Conservation (phyloP, 1,140 invertebrate genomes). For the Papilio xuthus region DNA sequence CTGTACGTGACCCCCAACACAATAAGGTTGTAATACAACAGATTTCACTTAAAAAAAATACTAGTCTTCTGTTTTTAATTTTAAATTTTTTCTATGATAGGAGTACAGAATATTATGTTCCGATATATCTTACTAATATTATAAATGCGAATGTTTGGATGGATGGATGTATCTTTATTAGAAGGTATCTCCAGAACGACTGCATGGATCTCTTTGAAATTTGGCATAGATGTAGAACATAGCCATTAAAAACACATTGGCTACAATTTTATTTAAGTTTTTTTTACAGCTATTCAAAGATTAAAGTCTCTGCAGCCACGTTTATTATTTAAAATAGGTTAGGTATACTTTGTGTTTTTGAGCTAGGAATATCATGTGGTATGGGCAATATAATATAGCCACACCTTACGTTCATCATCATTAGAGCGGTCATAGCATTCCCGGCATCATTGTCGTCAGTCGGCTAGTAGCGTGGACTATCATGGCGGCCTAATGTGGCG, state of each 20-base stretch:
- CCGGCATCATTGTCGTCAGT: slow-evolving; percentile 37
- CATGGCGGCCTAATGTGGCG: slow-evolving; percentile 46
- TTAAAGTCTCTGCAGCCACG: not conserved
- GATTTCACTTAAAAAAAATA: not conserved
- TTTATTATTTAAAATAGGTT: not conserved
- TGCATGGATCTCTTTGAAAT: too few species aligned
- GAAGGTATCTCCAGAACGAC: too few species aligned
- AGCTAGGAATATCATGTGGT: not conserved
- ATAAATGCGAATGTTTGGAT: too few species aligned
- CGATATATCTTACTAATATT: too few species aligned
- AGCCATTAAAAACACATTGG: too few species aligned
- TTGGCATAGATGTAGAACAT: too few species aligned
- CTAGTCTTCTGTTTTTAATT: not conserved
- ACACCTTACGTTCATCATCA: slow-evolving; percentile 36
- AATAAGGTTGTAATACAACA: slow-evolving; percentile 32
- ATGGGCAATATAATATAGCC: slow-evolving; percentile 34
- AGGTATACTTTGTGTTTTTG: not conserved
- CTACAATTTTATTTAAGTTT: too few species aligned
- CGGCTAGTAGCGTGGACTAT: slow-evolving; percentile 32
- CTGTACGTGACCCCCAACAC: slow-evolving; percentile 62
- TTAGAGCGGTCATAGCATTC: slow-evolving; percentile 33
- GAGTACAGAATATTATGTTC: not conserved
- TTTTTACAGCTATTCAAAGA: too few species aligned
- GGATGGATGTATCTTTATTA: too few species aligned
- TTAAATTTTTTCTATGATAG: not conserved